A percentile compares a stretch with the other conserved stretches of the same genome.
Evolutionary conservation across 1,140 invertebrate genomes (phyloP).

Genomic region (Maniola jurtina): DNA sequence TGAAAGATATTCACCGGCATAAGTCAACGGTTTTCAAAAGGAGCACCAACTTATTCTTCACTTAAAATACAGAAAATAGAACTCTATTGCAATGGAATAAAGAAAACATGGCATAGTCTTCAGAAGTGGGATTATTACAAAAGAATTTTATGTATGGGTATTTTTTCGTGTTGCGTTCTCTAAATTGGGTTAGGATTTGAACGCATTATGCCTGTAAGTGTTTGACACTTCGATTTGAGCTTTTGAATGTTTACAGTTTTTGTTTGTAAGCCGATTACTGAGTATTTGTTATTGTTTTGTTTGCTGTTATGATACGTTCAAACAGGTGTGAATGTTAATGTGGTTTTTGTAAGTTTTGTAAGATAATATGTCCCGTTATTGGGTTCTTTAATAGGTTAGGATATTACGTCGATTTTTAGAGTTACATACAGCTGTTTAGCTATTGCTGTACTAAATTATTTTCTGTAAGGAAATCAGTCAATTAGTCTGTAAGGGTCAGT

Average conservation of each 20-base stretch:
- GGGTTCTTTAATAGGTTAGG: not conserved
- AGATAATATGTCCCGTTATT: not conserved
- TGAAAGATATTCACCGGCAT: conserved; percentile 51
- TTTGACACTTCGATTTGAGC: conserved; percentile 27
- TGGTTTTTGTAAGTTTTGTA: not conserved
- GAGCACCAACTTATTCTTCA: conserved; percentile 15
- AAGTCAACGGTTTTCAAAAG: conserved; percentile 61
- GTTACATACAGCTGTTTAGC: too few relatives aligned
- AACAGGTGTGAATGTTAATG: conserved; percentile 23
- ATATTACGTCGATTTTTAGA: not conserved
- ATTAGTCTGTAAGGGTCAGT: too few relatives aligned
- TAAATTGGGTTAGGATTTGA: conserved; percentile 49
- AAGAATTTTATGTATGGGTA: conserved; percentile 28
- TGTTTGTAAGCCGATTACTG: conserved; percentile 38
- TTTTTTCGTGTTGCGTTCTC: conserved; percentile 43
- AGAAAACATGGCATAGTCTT: not conserved
- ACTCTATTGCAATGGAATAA: conserved; percentile 25
- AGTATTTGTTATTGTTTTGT: conserved; percentile 29
- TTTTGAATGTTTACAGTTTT: conserved; percentile 28
- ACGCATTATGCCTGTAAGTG: conserved; percentile 26
- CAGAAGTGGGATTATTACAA: conserved; percentile 32
- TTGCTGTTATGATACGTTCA: conserved; percentile 9
- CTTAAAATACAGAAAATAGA: conserved; percentile 25
- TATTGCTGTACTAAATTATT: too few relatives aligned
- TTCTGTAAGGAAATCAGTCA: too few relatives aligned